phyloP scores from a whole-genome alignment of 2,888 invertebrate species.

The Synanthedon vespiformis region DNA sequence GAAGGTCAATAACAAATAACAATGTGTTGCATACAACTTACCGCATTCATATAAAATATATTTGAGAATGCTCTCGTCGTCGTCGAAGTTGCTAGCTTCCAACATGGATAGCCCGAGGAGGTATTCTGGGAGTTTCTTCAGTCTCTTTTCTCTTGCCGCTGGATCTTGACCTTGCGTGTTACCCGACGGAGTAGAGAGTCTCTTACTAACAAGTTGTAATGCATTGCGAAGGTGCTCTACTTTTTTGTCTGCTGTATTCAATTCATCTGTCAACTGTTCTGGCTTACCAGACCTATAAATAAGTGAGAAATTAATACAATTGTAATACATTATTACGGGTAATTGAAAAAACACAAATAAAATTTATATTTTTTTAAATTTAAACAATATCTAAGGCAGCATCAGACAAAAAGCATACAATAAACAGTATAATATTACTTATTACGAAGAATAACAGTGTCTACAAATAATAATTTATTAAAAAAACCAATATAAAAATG shows the following conservation, averaged over 20 bases:
- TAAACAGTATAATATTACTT: too few species aligned
- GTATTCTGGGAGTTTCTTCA: constrained; percentile 90
- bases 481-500: too few species aligned
- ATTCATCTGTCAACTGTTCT: constrained; percentile 84
- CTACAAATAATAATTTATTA: too few species aligned
- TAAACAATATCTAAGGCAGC: too few species aligned
- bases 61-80: constrained; percentile 74
- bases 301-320: too few species aligned
- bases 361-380: too few species aligned
- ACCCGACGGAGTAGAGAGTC: constrained; percentile 65
- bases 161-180: constrained; percentile 70
- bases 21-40: constrained; percentile 17
- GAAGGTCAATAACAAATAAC: neutral
- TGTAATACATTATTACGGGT: too few species aligned
- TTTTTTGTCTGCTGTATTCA: constrained; percentile 83
- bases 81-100: constrained; percentile 74
- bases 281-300: constrained; percentile 81
- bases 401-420: too few species aligned
- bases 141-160: constrained; percentile 77
- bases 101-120: constrained; percentile 81
- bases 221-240: constrained; percentile 84
- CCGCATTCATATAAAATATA: constrained; percentile 70
- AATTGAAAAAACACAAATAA: too few species aligned
- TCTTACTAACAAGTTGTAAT: constrained; percentile 73
- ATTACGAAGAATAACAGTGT: too few species aligned